These are phyloP conservation scores for Harpagifer antarcticus DNA, from an alignment of 2,797 vertebrate genomes.

Conservation along the genomic window DNA sequence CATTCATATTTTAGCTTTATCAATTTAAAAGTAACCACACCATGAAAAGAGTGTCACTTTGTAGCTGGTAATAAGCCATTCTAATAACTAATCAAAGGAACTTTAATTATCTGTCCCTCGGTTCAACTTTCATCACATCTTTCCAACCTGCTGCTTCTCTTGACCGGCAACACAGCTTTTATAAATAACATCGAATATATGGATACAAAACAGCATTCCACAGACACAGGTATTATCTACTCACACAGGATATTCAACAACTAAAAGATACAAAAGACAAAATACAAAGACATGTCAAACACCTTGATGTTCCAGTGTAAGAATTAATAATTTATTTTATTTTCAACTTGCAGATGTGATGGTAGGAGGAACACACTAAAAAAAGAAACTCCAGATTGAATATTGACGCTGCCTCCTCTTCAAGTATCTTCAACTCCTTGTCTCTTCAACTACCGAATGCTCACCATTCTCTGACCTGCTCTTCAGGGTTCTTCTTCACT, in stretches of 20 bases:
- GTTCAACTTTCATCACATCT: neutral
- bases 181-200: conserved; percentile 8
- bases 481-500: conserved; percentile 57
- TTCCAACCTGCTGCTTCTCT: neutral
- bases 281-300: conserved; percentile 39
- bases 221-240: neutral
- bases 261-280: conserved; percentile 11
- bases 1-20: neutral
- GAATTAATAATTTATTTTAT: conserved; percentile 49
- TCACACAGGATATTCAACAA: neutral
- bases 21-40: neutral
- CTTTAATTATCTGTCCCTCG: neutral
- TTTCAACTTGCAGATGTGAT: conserved; percentile 35
- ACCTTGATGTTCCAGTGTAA: conserved; percentile 66
- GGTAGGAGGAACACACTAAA: conserved; percentile 25
- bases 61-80: neutral
- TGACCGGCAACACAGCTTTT: conserved; percentile 7
- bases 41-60: neutral
- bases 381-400: conserved; percentile 39
- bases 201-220: neutral
- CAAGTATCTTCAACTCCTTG: conserved; percentile 55
- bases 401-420: conserved; percentile 55
- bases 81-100: neutral
- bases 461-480: conserved; percentile 37
- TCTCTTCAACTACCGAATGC: conserved; percentile 24